A percentile compares a stretch with the other conserved stretches of the same genome.
Conservation (phyloP, 2,888 invertebrate species). For the Thyatira batis region DNA sequence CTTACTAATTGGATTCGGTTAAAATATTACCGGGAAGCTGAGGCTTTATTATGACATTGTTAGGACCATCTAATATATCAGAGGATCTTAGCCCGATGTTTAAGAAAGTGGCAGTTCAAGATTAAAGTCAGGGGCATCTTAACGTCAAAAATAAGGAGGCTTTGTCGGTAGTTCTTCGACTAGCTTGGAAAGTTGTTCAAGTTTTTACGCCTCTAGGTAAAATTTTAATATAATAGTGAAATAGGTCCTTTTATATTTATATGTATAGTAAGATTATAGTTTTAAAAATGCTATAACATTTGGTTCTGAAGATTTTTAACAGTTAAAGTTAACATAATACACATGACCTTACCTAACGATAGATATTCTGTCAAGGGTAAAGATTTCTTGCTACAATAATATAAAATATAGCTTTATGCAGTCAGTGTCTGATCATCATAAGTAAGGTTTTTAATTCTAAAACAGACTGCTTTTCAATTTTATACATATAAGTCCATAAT, state of each 20-base stretch:
- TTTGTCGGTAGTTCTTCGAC: background rate
- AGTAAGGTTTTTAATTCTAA: constrained; percentile 28
- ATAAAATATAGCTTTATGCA: constrained; percentile 39
- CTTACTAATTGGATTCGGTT: too few relatives aligned
- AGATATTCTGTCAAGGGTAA: constrained; percentile 28
- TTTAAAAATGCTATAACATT: constrained; percentile 34
- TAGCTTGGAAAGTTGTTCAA: too few relatives aligned
- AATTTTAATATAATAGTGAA: constrained; percentile 26
- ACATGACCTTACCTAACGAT: constrained; percentile 23
- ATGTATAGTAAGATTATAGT: constrained; percentile 17
- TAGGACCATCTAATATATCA: too few relatives aligned
- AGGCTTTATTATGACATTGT: too few relatives aligned
- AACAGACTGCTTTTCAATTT: constrained; percentile 34
- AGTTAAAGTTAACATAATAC: constrained; percentile 30
- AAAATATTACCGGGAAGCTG: too few relatives aligned
- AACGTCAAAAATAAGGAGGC: too few relatives aligned
- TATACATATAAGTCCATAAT: background rate
- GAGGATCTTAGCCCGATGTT: too few relatives aligned
- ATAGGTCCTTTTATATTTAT: constrained; percentile 33
- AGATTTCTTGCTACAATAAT: constrained; percentile 7
- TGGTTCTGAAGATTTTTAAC: constrained; percentile 43
- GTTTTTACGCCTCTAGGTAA: too few relatives aligned
- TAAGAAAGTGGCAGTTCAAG: too few relatives aligned
- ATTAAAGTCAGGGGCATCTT: too few relatives aligned
- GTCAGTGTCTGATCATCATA: constrained; percentile 38